Base-by-base conservation (phyloP, 2,888 invertebrate genomes). In the Glyphotaelius pellucidus region DNA sequence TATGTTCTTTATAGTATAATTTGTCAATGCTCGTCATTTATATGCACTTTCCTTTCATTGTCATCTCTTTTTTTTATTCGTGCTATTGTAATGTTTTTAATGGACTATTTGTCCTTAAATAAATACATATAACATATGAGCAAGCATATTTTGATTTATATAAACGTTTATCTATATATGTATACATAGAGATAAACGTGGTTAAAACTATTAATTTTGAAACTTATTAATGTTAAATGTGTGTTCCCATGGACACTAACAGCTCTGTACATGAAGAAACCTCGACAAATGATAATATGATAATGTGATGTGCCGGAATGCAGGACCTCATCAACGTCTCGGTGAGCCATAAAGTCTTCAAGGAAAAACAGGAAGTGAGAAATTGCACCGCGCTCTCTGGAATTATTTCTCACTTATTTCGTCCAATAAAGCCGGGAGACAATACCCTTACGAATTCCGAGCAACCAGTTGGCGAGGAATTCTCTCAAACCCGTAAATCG, bases 211-310 rank as follows among this genome's bases (percentile, higher is more conserved):
- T n/a, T n/a, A n/a, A n/a, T n/a, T n/a, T n/a, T n/a, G n/a, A n/a
- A n/a, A n/a, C n/a, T n/a, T n/a, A n/a, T n/a, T n/a, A n/a, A 12
- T 42, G 1, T 42, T 42, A 42, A 25, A 25, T n/a, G 67, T 9
- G 67, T 67, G 25, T 67, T 67, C 67, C 19, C 67, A 25, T 67
- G 67, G 25, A 67, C 67, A 25, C 9, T 67, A 9, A 67, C 67
- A 67, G 67, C 67, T 67, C 9, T 67, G 67, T 67, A 42, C 42
- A 42, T 42, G 42, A 42, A 67, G 7, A 67, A 67, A 25, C 25
- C 67, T 67, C 67, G 67, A 67, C 67, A 67, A 67, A 67, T 67
- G 67, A 67, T 67, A 67, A 67, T 67, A 67, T 67, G 67, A 67
- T 67, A 67, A 67, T 67, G 67, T n/a, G 52, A 52, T 52, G 67